A percentile compares a stretch with the other conserved stretches of the same genome.
Conservation (phyloP, 2,797 vertebrate genomes). For the Pangasius sanitwongsei region DNA sequence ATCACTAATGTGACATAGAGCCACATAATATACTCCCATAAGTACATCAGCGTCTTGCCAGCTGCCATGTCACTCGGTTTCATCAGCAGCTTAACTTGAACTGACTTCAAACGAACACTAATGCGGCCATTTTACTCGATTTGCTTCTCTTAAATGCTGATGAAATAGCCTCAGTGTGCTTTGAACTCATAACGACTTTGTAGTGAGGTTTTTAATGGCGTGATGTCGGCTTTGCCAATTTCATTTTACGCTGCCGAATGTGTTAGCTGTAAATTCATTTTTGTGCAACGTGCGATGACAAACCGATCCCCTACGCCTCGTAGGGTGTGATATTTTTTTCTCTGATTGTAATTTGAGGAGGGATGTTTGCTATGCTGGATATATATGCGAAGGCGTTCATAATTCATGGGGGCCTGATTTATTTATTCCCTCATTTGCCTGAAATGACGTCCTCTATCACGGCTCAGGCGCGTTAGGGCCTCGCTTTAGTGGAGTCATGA, state of each 20-base stretch:
- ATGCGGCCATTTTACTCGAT: constrained; percentile 46
- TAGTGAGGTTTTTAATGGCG: background rate
- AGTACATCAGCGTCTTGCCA: constrained; percentile 18
- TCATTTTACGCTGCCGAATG: background rate
- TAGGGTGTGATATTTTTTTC: background rate
- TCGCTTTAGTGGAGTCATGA: constrained; percentile 24
- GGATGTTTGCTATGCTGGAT: constrained; percentile 30
- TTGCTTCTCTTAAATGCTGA: constrained; percentile 39
- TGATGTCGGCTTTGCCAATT: background rate
- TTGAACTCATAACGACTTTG: constrained; percentile 14
- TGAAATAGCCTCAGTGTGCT: constrained; percentile 50
- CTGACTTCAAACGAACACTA: constrained; percentile 47
- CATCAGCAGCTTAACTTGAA: constrained; percentile 46
- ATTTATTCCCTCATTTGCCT: constrained; percentile 41
- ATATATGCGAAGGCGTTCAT: constrained; percentile 14
- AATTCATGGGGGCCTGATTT: constrained; percentile 41
- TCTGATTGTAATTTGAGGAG: constrained; percentile 8
- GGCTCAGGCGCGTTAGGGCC: constrained; percentile 24
- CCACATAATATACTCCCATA: constrained; percentile 25
- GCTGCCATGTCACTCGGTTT: constrained; percentile 49
- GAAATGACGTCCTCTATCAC: constrained; percentile 33
- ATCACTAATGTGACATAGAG: background rate
- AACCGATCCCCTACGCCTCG: background rate
- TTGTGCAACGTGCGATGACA: background rate
- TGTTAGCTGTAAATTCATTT: constrained; percentile 26